Base-by-base conservation (phyloP, 1,140 invertebrate species). In the Drosophila navojoa region DNA sequence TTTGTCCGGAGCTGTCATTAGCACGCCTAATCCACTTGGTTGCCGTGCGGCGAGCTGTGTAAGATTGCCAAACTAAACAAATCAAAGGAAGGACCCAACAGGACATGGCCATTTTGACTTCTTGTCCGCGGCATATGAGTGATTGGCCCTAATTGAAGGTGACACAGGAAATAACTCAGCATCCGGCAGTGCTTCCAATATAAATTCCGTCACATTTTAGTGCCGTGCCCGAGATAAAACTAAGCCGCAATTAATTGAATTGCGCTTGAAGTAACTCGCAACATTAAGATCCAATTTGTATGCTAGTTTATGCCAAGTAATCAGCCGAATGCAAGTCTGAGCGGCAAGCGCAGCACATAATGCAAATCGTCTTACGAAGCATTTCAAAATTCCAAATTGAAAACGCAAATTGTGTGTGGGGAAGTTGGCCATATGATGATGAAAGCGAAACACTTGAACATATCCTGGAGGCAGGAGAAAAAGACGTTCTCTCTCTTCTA, bases 1-100 rank as follows among this genome's bases (percentile, higher is more conserved):
- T 70, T 74, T 61, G 66, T 59, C 66, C 59, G 67, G 53, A 75
- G 68, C 79, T 70, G 76, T 87, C 82, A 87, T 87, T 87, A 87
- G 75, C 79, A 79, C 61, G 40, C 79, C 72, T 87, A 87, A 82
- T 87, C 79, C 82, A 82, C 84, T 87, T 81, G 64, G 66, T 60
- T 52, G 27, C 58, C 50, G 58, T 76, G 71, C 59, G 44, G 57
- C 29, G 55, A 54, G 29, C 15, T 68, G 55, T 55, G 59, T 52
- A 44, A 62, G 59, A 77, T 77, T 69, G 71, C 42, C 67, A 71
- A 75, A 58, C 60, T 68, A 75, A 77, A 77, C 61, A 77, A 77
- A 77, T 77, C 76, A 75, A 62, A 52, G 55, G 27, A 47, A 16
- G 15, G 42, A 29, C 27, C 27, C 4, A 29, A 59, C 57, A 59